Evolutionary conservation across 2,797 vertebrate species (phyloP), one percentile per base, ranked within the genome.

Genomic region (Sphenopsis melanotis): DNA sequence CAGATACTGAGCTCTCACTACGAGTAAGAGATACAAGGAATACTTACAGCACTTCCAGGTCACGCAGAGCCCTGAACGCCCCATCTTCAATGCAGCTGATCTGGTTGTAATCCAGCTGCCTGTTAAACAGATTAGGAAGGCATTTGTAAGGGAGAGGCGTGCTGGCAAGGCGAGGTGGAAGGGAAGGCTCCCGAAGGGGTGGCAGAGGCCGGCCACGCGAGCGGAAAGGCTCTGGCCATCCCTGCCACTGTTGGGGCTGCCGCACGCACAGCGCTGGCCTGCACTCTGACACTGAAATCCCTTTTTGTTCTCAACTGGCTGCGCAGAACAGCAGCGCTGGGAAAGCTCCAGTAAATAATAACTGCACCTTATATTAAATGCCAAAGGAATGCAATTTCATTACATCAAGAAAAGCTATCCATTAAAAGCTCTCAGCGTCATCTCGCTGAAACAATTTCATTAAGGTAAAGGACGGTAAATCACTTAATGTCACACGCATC

Each of bases 11-110:
- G 95, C 96, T 92, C 91, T 32, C 2, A n/a, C 90, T 82, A 88
- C 72, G 59, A 95, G 90, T 80, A 74, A 81, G 87, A 97, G 93
- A 97, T 96, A 96, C 3, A 89, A 95, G 97, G 94, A 72, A 74
- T 98, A 99, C 99, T 99, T 96, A 99, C 99, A 99, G 99, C 79
- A 99, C 99, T 98, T 99, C 99, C 98, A 99, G 98, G 98, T 99
- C 99, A 75, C 99, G 98, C 87, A 99, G 98, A 46, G 99, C 99
- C 97, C 99, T 97, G 92, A 99, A 99, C 1, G 99, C 98, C 97
- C 99, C 99, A 91, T 99, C 99, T 97, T 99, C 99, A 93, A 99
- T 99, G 95, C 99, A 99, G 98, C 98, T 99, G 98, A 99, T 99
- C 98, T 99, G 99, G 98, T 99, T 99, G 98, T 99, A 99, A 98